Evolutionary conservation across 1,140 invertebrate species (phyloP).

Genomic region (Rhyzopertha dominica): DNA sequence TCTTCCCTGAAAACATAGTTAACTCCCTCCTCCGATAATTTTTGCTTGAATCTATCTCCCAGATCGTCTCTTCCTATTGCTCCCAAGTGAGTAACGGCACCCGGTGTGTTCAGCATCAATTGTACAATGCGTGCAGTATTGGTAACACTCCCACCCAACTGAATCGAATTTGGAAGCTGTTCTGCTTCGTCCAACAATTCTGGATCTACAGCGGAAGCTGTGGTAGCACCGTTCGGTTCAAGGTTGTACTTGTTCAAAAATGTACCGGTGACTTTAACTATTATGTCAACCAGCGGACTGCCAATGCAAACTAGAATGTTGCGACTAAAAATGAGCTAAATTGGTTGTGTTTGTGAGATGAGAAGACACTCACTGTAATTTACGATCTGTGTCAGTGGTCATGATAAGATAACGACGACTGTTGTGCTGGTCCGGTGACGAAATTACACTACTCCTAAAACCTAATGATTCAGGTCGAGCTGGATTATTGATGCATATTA

Average conservation of each 20-base stretch:
- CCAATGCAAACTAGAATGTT: constrained; percentile 22
- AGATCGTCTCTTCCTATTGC: constrained; percentile 46
- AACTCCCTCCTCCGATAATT: constrained; percentile 27
- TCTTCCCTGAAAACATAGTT: constrained; percentile 44
- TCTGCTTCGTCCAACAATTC: constrained; percentile 1
- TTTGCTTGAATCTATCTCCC: constrained; percentile 13
- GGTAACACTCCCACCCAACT: constrained; percentile 47
- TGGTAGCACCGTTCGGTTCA: constrained; percentile 15
- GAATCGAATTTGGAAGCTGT: background rate
- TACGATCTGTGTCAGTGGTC: too few relatives aligned
- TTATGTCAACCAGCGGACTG: constrained; percentile 24
- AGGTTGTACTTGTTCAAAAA: constrained; percentile 21
- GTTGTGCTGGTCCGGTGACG: too few relatives aligned
- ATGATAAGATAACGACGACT: too few relatives aligned
- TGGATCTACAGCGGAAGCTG: background rate
- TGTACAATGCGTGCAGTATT: constrained; percentile 48
- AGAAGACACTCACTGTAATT: too few relatives aligned
- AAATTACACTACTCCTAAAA: too few relatives aligned
- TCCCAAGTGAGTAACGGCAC: constrained; percentile 43
- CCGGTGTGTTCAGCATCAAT: constrained; percentile 43
- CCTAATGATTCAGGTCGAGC: too few relatives aligned
- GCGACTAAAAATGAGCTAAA: too few relatives aligned
- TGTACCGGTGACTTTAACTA: constrained; percentile 14
- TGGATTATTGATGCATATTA: too few relatives aligned
- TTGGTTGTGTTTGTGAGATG: too few relatives aligned